phyloP scores from a whole-genome alignment of 1,140 invertebrate species.

The Ips typographus region DNA sequence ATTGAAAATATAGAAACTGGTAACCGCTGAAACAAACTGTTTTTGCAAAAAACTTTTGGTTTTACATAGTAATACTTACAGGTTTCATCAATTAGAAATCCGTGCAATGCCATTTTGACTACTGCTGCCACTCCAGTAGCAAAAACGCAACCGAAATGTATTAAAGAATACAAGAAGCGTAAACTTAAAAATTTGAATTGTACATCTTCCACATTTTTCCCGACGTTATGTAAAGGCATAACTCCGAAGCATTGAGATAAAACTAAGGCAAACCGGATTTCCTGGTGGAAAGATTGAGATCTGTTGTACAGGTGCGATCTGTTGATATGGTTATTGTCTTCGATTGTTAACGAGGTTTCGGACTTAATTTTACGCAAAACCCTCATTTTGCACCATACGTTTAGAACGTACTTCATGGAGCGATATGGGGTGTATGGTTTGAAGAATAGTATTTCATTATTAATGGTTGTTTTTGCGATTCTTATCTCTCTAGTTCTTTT shows the following conservation, averaged over 20 bases:
- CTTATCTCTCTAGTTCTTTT: conserved; percentile 16
- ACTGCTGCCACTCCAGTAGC: conserved; percentile 36
- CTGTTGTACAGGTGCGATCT: conserved; percentile 9
- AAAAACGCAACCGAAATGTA: conserved; percentile 38
- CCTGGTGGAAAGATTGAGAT: conserved; percentile 34
- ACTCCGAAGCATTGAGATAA: conserved; percentile 43
- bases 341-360: conserved; percentile 34
- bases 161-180: conserved; percentile 37
- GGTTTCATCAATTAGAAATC: conserved; percentile 42
- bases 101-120: conserved; percentile 36
- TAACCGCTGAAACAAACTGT: conserved; percentile 36
- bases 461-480: conserved; percentile 10
- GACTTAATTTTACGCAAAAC: conserved; percentile 36
- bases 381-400: conserved; percentile 21
- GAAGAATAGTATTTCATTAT: neutral
- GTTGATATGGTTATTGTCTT: conserved; percentile 18
- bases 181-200: conserved; percentile 40
- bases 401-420: neutral
- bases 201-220: conserved; percentile 34
- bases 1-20: conserved; percentile 41
- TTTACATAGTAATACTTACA: conserved; percentile 33
- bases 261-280: conserved; percentile 37
- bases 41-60: neutral
- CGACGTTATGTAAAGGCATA: conserved; percentile 40
- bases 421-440: neutral